Conservation (phyloP, 2,888 invertebrate species). For the Xestobium rufovillosum region DNA sequence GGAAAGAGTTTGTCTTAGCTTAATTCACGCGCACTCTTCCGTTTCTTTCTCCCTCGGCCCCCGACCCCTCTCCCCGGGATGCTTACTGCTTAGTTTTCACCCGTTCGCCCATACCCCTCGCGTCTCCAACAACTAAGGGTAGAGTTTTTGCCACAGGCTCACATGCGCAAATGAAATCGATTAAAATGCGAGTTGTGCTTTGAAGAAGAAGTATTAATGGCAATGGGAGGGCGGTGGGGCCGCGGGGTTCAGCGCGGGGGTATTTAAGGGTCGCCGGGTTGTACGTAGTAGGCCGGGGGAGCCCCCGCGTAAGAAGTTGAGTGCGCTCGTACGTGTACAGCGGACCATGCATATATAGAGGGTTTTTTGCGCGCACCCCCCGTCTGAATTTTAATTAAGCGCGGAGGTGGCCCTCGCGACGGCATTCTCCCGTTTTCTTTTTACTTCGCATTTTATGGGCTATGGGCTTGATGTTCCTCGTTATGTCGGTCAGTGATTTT, state of each 20-base stretch:
- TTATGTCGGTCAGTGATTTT: too few species aligned
- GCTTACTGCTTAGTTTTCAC: conserved; percentile 31
- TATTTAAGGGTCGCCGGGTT: conserved; percentile 30
- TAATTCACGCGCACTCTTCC: conserved; percentile 45
- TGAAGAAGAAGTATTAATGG: conserved; percentile 49
- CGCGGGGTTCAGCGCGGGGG: conserved; percentile 23
- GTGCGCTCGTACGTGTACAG: conserved; percentile 44
- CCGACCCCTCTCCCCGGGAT: conserved; percentile 17
- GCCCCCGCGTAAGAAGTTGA: conserved; percentile 39
- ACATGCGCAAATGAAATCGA: conserved; percentile 63
- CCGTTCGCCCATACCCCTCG: conserved; percentile 25
- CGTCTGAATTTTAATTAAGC: conserved; percentile 40
- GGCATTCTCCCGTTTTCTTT: conserved; percentile 8
- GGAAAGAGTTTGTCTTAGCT: conserved; percentile 44
- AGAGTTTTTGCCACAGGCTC: conserved; percentile 50
- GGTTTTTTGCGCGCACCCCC: conserved; percentile 32
- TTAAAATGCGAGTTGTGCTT: conserved; percentile 58
- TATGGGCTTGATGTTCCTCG: too few species aligned
- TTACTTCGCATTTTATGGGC: too few species aligned
- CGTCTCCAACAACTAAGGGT: conserved; percentile 37
- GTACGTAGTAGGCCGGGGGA: conserved; percentile 24
- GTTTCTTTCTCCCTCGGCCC: conserved; percentile 40
- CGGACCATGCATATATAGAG: conserved; percentile 38
- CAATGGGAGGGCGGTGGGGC: conserved; percentile 33
- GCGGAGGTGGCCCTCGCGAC: conserved; percentile 31